Conservation (phyloP, 2,797 vertebrate genomes). For the Ctenochaetus hawaiiensis region DNA sequence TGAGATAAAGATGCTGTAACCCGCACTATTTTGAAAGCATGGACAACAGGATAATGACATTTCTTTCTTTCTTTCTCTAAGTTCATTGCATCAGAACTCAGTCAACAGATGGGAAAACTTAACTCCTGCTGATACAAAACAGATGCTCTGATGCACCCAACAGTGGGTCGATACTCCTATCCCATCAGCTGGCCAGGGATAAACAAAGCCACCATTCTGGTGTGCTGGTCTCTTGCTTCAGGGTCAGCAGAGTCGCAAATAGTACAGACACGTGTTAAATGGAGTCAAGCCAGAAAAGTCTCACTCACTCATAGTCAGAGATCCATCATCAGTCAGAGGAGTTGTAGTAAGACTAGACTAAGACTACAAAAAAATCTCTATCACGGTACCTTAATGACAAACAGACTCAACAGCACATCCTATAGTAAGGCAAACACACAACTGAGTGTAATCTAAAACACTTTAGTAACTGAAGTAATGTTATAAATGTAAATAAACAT, state of each 20-base stretch:
- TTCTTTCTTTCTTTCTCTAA: no score
- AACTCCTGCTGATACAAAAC: slow-evolving; percentile 8
- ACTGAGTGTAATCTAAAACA: not conserved
- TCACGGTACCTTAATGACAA: not conserved
- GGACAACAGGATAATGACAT: no score
- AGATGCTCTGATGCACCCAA: slow-evolving; percentile 22
- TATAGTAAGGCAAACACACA: not conserved
- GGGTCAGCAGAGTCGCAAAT: slow-evolving; percentile 57
- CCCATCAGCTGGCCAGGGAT: slow-evolving; percentile 54
- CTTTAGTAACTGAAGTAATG: no score
- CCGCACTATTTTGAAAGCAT: not conserved
- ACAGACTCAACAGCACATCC: not conserved
- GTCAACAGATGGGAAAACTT: slow-evolving; percentile 23
- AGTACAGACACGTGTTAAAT: slow-evolving; percentile 50
- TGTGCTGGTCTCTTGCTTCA: slow-evolving; percentile 24
- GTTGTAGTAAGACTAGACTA: not conserved
- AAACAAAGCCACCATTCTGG: slow-evolving; percentile 68
- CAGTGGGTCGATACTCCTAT: slow-evolving; percentile 21
- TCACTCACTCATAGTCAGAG: slow-evolving; percentile 1
- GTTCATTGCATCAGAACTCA: not conserved
- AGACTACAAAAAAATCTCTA: not conserved
- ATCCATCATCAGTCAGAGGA: not conserved
- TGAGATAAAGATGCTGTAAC: not conserved
- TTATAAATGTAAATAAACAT: not conserved
- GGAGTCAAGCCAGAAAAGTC: slow-evolving; percentile 30